Evolutionary conservation across 2,797 vertebrate species (phyloP), one percentile per base, ranked within the genome.

Genomic region (Phoeniculus purpureus): DNA sequence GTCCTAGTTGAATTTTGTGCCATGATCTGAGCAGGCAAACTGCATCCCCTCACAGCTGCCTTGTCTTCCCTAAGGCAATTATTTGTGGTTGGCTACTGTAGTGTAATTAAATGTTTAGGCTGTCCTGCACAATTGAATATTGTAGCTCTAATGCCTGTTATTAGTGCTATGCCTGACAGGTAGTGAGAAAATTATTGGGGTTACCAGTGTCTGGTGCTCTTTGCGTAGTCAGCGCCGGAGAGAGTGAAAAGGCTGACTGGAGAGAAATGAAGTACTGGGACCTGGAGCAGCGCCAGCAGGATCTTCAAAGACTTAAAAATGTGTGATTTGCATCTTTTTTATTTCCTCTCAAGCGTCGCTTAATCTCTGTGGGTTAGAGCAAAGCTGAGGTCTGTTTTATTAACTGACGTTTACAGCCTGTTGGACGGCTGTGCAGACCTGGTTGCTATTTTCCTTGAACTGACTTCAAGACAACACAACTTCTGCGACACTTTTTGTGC

Each of bases 291-390:
- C 23, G 65, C 62, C 78, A 72, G 81, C 25, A 72, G 72, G 25
- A 72, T 66, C 72, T 91, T 93, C 75, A 90, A 91, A 94, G 90
- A 29, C 32, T 65, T 85, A 37, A 78, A 93, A 91, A 86, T 85
- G 31, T 71, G 32, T 45, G 51, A 77, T 90, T 93, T 95, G 45
- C 78, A 87, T 89, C 6, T 68, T 88, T 85, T 43, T 91, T 82
- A 51, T 91, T 96, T 90, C 58, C 47, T 71, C 89, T 95, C 22
- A 81, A 80, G 68, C 51, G 58, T 77, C 18, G 61, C 37, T 62
- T 68, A 65, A 82, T 93, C 86, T 68, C 87, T 85, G 78, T 75
- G 86, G 78, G 82, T 85, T 66, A 75, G 15, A 87, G 52, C 22
- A 61, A 82, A 89, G 29, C 12, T 9, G 37, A 90, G 68, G 14